phyloP scores from a whole-genome alignment of 2,888 invertebrate genomes.

The Aphelenchoides bicaudatus region DNA sequence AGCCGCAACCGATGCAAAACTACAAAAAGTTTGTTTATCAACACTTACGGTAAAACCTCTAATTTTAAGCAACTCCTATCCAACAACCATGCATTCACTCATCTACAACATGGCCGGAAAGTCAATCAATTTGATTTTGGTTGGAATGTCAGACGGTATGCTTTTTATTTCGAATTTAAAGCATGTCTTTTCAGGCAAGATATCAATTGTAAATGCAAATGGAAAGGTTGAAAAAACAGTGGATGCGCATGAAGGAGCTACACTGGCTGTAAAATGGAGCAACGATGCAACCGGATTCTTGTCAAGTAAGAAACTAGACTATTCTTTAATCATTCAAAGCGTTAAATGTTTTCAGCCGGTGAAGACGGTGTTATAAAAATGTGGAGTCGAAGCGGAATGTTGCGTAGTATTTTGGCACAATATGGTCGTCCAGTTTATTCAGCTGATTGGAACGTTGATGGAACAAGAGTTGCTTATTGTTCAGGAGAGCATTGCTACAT shows the following conservation, averaged over 20 bases:
- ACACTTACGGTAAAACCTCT: background rate
- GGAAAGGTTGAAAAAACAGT: constrained; percentile 88
- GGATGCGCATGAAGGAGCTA: constrained; percentile 81
- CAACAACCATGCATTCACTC: constrained; percentile 84
- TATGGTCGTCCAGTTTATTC: constrained; percentile 38
- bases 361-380: constrained; percentile 94
- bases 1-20: constrained; percentile 23
- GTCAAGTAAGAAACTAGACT: constrained; percentile 68
- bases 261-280: constrained; percentile 85
- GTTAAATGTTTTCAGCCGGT: constrained; percentile 68
- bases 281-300: constrained; percentile 88
- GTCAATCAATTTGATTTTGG: constrained; percentile 19
- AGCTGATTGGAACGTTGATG: constrained; percentile 48
- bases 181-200: no score
- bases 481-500: constrained; percentile 67
- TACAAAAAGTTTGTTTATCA: constrained; percentile 24
- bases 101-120: constrained; percentile 66
- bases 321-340: background rate
- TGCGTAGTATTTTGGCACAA: constrained; percentile 82
- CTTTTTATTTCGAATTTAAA: no score
- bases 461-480: constrained; percentile 65
- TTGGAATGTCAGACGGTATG: constrained; percentile 20
- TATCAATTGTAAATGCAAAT: constrained; percentile 80
- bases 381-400: constrained; percentile 87
- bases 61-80: constrained; percentile 64